These are phyloP conservation scores for Julus scandinavius DNA, from an alignment of 2,888 invertebrate genomes.

Conservation along the genomic window DNA sequence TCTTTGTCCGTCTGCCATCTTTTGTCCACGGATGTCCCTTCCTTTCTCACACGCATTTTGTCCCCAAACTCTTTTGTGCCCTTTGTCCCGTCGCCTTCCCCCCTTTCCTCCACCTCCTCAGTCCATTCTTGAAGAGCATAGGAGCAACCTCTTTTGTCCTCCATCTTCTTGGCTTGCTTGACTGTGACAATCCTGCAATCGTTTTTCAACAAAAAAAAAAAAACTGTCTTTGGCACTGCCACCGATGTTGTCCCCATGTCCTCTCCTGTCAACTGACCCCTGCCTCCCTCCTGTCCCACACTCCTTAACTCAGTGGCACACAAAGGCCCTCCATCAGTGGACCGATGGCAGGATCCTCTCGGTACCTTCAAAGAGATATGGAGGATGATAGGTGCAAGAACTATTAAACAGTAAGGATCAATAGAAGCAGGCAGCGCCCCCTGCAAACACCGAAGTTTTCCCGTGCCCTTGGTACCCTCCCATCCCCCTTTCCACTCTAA, in stretches of 20 bases:
- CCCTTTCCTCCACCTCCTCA: background rate
- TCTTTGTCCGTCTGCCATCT: conserved; percentile 26
- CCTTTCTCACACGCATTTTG: background rate
- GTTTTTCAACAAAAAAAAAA: background rate
- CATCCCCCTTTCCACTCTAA: background rate
- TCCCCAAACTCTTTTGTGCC: background rate
- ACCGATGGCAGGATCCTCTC: background rate
- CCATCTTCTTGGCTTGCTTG: conserved; percentile 13
- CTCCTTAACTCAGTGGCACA: conserved; percentile 30
- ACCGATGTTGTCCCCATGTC: conserved; percentile 12
- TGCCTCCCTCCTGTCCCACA: background rate
- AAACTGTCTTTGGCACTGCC: background rate
- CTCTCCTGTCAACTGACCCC: conserved; percentile 35
- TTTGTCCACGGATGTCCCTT: background rate
- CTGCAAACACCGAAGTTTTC: background rate
- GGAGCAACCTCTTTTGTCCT: conserved; percentile 28
- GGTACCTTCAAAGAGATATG: background rate
- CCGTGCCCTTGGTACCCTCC: background rate
- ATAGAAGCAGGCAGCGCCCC: background rate
- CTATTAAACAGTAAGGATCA: conserved; percentile 18
- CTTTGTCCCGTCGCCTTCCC: background rate
- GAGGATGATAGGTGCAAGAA: background rate
- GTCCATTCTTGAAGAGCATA: background rate
- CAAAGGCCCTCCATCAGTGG: background rate
- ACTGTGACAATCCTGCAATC: background rate